phyloP scores from a whole-genome alignment of 2,797 vertebrate genomes.

The Morelia viridis region DNA sequence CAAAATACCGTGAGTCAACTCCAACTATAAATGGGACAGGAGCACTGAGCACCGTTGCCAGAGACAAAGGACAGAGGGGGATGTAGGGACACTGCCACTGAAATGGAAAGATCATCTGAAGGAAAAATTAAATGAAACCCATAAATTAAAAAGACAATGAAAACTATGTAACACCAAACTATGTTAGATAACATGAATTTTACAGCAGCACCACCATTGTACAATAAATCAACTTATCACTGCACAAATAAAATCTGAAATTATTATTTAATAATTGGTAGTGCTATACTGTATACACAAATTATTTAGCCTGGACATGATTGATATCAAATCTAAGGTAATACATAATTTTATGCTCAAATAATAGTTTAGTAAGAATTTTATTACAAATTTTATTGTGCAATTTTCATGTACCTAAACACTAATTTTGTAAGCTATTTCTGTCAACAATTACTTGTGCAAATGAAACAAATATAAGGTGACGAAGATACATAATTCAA shows the following conservation, averaged over 20 bases:
- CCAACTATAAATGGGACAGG: constrained; percentile 95
- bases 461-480: background rate
- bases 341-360: background rate
- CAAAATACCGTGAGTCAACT: constrained; percentile 98
- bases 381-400: background rate
- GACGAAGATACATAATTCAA: background rate
- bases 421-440: background rate
- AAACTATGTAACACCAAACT: background rate
- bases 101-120: constrained; percentile 98
- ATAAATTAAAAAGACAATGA: constrained; percentile 46
- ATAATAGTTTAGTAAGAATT: background rate
- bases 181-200: constrained; percentile 8
- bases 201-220: constrained; percentile 19
- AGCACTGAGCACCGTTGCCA: constrained; percentile 92
- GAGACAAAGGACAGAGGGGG: constrained; percentile 93
- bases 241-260: background rate
- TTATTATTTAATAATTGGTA: background rate
- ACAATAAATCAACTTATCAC: background rate
- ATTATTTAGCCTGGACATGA: background rate
- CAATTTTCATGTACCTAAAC: background rate
- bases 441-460: background rate
- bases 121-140: constrained; percentile 63
- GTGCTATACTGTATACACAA: background rate
- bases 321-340: background rate
- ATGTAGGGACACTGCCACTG: constrained; percentile 99